Evolutionary conservation across 2,113 vertebrate species (phyloP), one percentile per base, ranked within the genome.

Genomic region (Heptranchias perlo): DNA sequence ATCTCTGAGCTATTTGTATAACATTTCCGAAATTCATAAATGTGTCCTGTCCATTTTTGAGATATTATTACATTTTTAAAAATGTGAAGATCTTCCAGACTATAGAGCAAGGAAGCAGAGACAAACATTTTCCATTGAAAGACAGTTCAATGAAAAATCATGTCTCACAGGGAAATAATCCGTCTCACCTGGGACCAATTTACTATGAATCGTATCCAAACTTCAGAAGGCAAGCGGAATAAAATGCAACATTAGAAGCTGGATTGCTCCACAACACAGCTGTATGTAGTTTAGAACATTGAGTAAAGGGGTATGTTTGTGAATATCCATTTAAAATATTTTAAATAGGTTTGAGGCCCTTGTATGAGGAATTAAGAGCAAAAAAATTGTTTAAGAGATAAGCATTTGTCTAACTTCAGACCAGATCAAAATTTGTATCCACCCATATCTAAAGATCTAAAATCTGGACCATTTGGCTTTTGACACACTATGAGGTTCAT

Each of bases 241-340:
- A 54, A 92, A 54, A n/a, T 61, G 31, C 31, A 92, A 92, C 52
- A n/a, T 91, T 61, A 92, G 52, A 92, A 92, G 54, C 31, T 92
- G 87, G 54, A 92, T 61, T 92, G 52, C 87, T 35, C 31, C 54
- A 61, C 14, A 92, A 61, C 35, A 61, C 28, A 92, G 31, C 87
- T 92, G 31, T 92, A 35, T 54, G 28, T 58, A n/a, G 52, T 61
- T 92, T 61, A n/a, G 54, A 92, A 61, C 2, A 31, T 13, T 92
- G 13, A 16, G 49, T 18, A 39, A 78, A 78, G 78, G 4, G 0
- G 14, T 82, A 5, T 61, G 31, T 58, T 92, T 61, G 87, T 92
- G 54, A 92, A 76, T n/a, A 58, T 58, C 28, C 11, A n/a, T 76
- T 76, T 76, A n/a, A 92, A 92, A 0, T 13, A 61, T n/a, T 92